These are phyloP conservation scores for Semnornis frantzii DNA, from an alignment of 2,113 vertebrate genomes.

Conservation along the genomic window DNA sequence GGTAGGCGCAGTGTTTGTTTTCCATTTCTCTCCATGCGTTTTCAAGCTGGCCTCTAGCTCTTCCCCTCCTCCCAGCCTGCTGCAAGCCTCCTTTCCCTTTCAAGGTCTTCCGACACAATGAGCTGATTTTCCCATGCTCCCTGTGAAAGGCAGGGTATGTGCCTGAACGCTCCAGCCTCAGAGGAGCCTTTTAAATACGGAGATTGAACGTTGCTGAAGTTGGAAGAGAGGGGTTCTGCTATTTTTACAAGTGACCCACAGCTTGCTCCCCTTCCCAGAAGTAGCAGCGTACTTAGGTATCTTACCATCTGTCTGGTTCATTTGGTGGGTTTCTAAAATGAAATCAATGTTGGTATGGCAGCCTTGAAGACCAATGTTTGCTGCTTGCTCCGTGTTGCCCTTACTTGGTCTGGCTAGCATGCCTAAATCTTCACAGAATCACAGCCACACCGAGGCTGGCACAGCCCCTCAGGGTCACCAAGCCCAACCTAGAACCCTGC, in stretches of 20 bases:
- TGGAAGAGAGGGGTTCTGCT: constrained; percentile 36
- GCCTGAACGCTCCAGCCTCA: constrained; percentile 14
- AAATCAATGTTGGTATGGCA: not conserved
- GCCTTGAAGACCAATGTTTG: not conserved
- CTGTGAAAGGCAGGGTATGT: not conserved
- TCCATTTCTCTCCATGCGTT: not conserved
- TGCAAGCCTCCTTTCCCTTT: constrained; percentile 46
- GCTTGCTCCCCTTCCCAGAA: constrained; percentile 35
- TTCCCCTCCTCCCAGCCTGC: not conserved
- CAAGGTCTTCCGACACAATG: constrained; percentile 60
- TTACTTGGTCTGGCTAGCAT: not conserved
- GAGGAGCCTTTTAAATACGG: constrained; percentile 42
- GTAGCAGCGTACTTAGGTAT: constrained; percentile 39
- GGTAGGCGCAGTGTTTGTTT: constrained; percentile 21
- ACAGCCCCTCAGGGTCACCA: too few relatives aligned
- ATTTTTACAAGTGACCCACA: constrained; percentile 47
- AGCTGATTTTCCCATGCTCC: constrained; percentile 63
- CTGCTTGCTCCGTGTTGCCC: not conserved
- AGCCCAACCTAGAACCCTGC: too few relatives aligned
- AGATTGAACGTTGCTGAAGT: constrained; percentile 7
- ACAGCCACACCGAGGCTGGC: too few relatives aligned
- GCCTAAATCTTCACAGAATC: not conserved
- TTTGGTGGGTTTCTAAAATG: not conserved
- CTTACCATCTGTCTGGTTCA: constrained; percentile 8
- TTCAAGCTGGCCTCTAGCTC: constrained; percentile 24